These are phyloP conservation scores for Ageneiosus marmoratus DNA, from an alignment of 2,113 vertebrate genomes.

Conservation along the genomic window DNA sequence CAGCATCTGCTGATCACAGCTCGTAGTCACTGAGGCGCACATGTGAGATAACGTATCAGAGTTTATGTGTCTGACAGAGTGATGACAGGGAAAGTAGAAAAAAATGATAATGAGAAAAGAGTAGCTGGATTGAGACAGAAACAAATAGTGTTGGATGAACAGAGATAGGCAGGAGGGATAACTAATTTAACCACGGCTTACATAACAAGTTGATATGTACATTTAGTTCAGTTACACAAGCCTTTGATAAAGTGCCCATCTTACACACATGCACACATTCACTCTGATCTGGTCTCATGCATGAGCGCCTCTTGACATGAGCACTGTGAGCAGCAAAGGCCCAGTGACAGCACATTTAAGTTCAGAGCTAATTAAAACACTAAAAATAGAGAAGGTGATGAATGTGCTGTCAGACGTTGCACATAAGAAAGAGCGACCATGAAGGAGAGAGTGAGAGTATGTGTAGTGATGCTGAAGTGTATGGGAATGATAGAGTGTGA, in stretches of 20 bases:
- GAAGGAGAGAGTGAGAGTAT: slow-evolving; percentile 32
- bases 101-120: not conserved
- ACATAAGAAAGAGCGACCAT: slow-evolving; percentile 28
- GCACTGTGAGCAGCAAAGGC: slow-evolving; percentile 36
- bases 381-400: slow-evolving; percentile 58
- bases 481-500: not conserved
- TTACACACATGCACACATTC: slow-evolving; percentile 17
- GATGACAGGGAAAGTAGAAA: slow-evolving; percentile 12
- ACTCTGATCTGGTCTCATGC: slow-evolving; percentile 42
- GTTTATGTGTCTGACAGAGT: not conserved
- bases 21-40: not conserved
- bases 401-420: slow-evolving; percentile 55
- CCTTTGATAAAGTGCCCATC: slow-evolving; percentile 22
- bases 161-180: not conserved
- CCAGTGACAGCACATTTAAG: slow-evolving; percentile 55
- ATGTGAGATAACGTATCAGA: slow-evolving; percentile 21
- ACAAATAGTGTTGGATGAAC: not conserved
- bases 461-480: slow-evolving; percentile 6
- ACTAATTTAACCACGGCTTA: not conserved
- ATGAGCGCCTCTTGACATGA: slow-evolving; percentile 49
- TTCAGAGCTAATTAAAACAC: slow-evolving; percentile 58
- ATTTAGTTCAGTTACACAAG: slow-evolving; percentile 21
- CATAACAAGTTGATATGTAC: slow-evolving; percentile 36
- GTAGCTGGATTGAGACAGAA: not conserved
- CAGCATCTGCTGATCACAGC: slow-evolving; percentile 23